These are phyloP conservation scores for Dasyurus viverrinus DNA, from an alignment of 2,113 vertebrate species.

Conservation along the genomic window DNA sequence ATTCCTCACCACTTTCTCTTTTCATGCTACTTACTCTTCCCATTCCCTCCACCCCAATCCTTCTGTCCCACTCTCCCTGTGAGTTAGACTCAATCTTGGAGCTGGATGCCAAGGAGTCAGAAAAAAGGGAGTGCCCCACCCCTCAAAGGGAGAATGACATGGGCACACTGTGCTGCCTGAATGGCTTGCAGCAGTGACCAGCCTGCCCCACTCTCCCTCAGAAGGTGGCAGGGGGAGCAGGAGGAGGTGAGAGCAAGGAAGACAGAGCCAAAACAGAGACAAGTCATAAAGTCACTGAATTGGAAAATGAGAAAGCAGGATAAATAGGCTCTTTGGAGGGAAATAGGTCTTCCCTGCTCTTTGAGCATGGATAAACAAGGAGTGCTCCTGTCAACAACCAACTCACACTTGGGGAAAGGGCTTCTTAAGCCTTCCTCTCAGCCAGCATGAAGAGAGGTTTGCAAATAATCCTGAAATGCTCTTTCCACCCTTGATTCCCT, in stretches of 20 bases:
- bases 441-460: not conserved
- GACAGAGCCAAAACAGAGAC: conserved; percentile 63
- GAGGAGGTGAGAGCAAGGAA: conserved; percentile 56
- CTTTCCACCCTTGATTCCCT: not conserved
- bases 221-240: accelerated
- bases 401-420: conserved; percentile 51
- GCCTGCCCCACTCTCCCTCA: not conserved
- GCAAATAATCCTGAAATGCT: not conserved
- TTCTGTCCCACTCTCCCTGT: not conserved
- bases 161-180: not conserved
- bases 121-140: not conserved
- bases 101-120: not conserved
- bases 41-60: not conserved
- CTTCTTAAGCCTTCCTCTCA: not conserved
- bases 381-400: conserved; percentile 59
- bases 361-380: conserved; percentile 82
- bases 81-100: not conserved
- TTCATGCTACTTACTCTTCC: not conserved
- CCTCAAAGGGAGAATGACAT: not conserved
- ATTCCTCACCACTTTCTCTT: not conserved
- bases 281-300: conserved; percentile 76
- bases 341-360: conserved; percentile 77
- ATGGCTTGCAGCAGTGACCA: not conserved
- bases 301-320: conserved; percentile 83
- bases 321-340: conserved; percentile 76